Base-by-base conservation (phyloP, 2,113 vertebrate genomes). In the Catharus bicknelli region DNA sequence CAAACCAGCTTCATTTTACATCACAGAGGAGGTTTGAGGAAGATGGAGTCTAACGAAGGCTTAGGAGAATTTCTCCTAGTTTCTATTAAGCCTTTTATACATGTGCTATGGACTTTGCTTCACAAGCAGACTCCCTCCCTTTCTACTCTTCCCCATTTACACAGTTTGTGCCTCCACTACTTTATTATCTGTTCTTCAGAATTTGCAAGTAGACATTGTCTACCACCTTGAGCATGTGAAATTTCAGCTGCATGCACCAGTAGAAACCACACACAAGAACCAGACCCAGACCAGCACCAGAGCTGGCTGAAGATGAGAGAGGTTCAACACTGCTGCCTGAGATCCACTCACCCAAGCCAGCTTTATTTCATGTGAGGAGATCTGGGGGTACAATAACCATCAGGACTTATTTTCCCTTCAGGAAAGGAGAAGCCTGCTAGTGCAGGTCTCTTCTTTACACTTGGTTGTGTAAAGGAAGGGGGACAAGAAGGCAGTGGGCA, bases 281-380 rank as follows among this genome's bases (percentile, higher is more conserved):
- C 45, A 64, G 81, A 61, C 14, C 29, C 66, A 89, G 86, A 26
- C 2, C 45, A 69, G 70, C 47, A 72, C 8, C 66, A 38, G 43
- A 59, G 27, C 51, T 47, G 29, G 11, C 61, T 75, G n/a, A 16
- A 48, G 59, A 26, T 1, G 3, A 42, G 16, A 19, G 14, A 12
- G 8, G 3, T 3, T 43, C 18, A 42, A 26, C 47, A 4, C 23
- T 43, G 54, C 50, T 64, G 48, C 27, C n/a, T 7, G 40, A 59
- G 27, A 79, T 32, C 17, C 53, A 19, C 48, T 72, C 3, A 0
- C 13, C 22, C 17, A 42, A 57, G 42, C 32, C 0, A 1, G n/a
- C 10, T 70, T 0, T 32, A 19, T 47, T 66, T 75, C 51, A 15
- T 32, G 16, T 3, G 3, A 64, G 50, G 17, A 11, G 5, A 25